phyloP scores from a whole-genome alignment of 2,797 vertebrate species.

The Phataginus tetradactyla region DNA sequence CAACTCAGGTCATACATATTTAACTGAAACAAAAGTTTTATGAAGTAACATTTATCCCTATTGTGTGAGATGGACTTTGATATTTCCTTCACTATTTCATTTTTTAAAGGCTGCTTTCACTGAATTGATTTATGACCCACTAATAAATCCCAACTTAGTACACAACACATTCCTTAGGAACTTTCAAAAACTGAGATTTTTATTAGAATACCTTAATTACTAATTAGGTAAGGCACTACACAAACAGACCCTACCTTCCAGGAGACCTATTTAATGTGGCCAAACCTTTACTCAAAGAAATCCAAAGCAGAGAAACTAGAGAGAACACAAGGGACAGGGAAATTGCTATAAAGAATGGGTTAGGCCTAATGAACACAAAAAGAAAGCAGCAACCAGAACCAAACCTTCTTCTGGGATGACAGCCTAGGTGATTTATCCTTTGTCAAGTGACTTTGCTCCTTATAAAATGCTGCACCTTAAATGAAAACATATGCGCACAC shows the following conservation, averaged over 20 bases:
- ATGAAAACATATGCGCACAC: not conserved
- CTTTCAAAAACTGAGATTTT: not conserved
- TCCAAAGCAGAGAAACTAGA: not conserved
- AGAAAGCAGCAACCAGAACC: not conserved
- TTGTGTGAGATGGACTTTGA: not conserved
- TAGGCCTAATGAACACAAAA: not conserved
- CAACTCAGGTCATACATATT: not conserved
- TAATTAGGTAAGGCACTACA: not conserved
- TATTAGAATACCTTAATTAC: not conserved
- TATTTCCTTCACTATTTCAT: conserved; percentile 18
- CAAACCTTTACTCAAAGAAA: conserved; percentile 50
- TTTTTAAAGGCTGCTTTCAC: conserved; percentile 20
- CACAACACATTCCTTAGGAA: not conserved
- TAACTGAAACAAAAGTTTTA: not conserved
- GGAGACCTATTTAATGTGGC: not conserved
- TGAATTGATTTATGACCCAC: not conserved
- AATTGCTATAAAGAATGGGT: not conserved
- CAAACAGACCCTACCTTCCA: not conserved
- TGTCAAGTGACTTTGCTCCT: not conserved
- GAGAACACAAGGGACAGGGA: not conserved
- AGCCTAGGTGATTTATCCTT: not conserved
- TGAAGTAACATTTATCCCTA: not conserved
- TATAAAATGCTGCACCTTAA: not conserved
- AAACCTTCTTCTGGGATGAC: not conserved
- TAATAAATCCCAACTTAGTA: not conserved